Conservation (phyloP, 2,113 vertebrate species). For the Pedionomus torquatus region DNA sequence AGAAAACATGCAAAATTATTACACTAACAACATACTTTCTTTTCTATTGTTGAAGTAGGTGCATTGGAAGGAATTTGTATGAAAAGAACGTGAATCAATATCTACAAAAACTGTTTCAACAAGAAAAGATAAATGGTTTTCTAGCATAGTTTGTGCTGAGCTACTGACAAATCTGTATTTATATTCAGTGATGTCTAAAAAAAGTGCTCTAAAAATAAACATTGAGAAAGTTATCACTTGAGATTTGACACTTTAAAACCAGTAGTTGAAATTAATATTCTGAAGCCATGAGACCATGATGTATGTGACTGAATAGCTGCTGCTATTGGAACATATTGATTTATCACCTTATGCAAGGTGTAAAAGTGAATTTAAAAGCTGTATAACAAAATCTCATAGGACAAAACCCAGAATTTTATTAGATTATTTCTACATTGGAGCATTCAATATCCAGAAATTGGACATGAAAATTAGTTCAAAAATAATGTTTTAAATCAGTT, state of each 20-base stretch:
- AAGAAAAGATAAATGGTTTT: background rate
- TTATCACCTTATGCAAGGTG: background rate
- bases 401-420: background rate
- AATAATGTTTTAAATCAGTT: background rate
- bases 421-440: background rate
- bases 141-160: background rate
- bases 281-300: background rate
- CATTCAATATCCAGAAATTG: background rate
- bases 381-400: background rate
- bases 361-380: constrained; percentile 26
- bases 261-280: constrained; percentile 20
- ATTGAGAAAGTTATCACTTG: background rate
- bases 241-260: constrained; percentile 10
- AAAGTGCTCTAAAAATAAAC: background rate
- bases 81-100: background rate
- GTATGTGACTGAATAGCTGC: background rate
- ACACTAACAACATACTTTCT: background rate
- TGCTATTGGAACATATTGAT: constrained; percentile 18
- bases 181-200: background rate
- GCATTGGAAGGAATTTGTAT: background rate
- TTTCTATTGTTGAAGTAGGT: background rate
- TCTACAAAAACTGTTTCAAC: constrained; percentile 4
- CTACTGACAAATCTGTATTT: background rate
- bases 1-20: background rate
- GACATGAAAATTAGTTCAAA: background rate